A percentile compares a stretch with the other conserved stretches of the same genome.
Evolutionary conservation across 2,797 vertebrate genomes (phyloP).

Genomic region (Fistularia commersonii): DNA sequence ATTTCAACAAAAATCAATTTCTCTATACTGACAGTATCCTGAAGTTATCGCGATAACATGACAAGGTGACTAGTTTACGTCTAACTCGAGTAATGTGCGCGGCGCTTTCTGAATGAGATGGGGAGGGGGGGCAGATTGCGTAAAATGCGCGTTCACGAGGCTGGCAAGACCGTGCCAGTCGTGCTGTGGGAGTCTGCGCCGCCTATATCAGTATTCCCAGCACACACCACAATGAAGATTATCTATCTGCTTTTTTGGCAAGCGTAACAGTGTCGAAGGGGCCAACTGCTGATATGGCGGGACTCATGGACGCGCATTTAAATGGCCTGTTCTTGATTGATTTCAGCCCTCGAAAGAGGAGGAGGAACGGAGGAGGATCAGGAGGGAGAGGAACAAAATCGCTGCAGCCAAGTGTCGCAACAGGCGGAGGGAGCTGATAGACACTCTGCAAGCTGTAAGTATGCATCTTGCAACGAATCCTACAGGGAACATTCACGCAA

Average conservation of each 20-base stretch:
- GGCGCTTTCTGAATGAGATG: conserved; percentile 24
- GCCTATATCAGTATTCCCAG: conserved; percentile 42
- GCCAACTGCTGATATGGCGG: conserved; percentile 37
- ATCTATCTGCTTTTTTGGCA: conserved; percentile 21
- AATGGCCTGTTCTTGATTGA: conserved; percentile 32
- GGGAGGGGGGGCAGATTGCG: conserved; percentile 8
- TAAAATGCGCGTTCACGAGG: conserved; percentile 50
- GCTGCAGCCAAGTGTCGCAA: conserved; percentile 95
- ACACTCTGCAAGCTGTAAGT: conserved; percentile 89
- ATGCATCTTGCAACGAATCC: conserved; percentile 8
- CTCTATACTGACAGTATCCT: no score
- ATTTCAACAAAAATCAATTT: no score
- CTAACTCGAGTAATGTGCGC: conserved; percentile 11
- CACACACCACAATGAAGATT: conserved; percentile 27
- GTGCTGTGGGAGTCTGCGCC: conserved; percentile 53
- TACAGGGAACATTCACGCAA: background rate
- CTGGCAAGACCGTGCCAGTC: conserved; percentile 42
- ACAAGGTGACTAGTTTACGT: conserved; percentile 3
- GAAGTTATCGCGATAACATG: no score
- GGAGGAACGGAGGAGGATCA: conserved; percentile 87
- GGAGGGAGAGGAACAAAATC: conserved; percentile 94
- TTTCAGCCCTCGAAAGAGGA: conserved; percentile 88
- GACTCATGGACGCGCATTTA: conserved; percentile 25
- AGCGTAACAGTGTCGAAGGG: background rate
- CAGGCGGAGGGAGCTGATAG: conserved; percentile 87